Evolutionary conservation across 1,140 invertebrate genomes (phyloP).

Genomic region (Asbolus verrucosus): DNA sequence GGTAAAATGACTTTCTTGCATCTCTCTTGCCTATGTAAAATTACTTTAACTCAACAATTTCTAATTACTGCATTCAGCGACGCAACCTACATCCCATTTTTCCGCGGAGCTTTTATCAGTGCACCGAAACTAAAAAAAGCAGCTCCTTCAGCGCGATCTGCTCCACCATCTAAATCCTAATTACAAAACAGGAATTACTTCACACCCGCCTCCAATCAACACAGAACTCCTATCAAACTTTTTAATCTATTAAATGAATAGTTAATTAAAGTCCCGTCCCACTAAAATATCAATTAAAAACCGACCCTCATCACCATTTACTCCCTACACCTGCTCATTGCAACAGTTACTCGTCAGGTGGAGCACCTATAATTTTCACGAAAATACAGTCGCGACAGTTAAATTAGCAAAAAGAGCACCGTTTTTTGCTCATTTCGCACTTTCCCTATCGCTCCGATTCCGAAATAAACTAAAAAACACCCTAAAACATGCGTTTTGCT

Average conservation of each 20-base stretch:
- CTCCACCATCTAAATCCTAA: constrained; percentile 10
- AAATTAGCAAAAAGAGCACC: constrained; percentile 22
- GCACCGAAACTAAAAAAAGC: background rate
- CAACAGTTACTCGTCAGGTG: constrained; percentile 5
- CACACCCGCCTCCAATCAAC: constrained; percentile 19
- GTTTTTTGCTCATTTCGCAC: constrained; percentile 25
- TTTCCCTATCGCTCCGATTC: constrained; percentile 19
- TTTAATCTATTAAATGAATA: constrained; percentile 34
- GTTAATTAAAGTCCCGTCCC: constrained; percentile 24
- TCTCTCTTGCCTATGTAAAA: background rate
- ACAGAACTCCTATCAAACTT: constrained; percentile 18
- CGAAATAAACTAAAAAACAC: constrained; percentile 16
- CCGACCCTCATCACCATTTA: constrained; percentile 26
- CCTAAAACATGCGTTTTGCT: background rate
- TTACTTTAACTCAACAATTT: constrained; percentile 6
- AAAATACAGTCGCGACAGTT: constrained; percentile 12
- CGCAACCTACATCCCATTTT: background rate
- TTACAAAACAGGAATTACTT: background rate
- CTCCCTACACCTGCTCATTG: constrained; percentile 1
- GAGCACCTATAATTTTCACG: constrained; percentile 28
- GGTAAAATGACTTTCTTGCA: constrained; percentile 20
- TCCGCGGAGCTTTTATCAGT: background rate
- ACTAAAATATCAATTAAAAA: constrained; percentile 21
- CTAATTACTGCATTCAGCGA: constrained; percentile 21
- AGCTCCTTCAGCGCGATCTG: background rate